Conservation (phyloP, 1,140 invertebrate genomes). For the Bombus soroeensis region DNA sequence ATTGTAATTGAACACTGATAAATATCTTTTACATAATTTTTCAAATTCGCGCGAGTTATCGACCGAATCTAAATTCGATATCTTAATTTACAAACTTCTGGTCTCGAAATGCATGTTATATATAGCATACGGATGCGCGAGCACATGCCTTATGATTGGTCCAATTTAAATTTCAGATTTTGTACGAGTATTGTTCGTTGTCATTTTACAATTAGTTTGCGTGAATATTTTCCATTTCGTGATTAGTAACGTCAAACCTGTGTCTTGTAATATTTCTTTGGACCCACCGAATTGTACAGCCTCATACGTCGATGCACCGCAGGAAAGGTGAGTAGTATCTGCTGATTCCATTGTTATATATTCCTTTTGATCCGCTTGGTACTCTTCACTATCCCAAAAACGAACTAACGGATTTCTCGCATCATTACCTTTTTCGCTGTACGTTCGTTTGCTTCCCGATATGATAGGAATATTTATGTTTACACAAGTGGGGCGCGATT, state of each 20-base stretch:
- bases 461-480: not conserved
- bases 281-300: constrained; percentile 20
- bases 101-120: not conserved
- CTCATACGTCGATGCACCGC: constrained; percentile 5
- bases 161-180: constrained; percentile 1
- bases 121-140: not conserved
- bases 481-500: not conserved
- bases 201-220: too few species aligned
- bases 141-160: not conserved
- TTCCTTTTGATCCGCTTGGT: not conserved
- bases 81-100: not conserved
- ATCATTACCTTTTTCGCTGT: not conserved
- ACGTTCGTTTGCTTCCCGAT: constrained; percentile 2
- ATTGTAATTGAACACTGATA: not conserved
- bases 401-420: not conserved
- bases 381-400: not conserved
- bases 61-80: not conserved
- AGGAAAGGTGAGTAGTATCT: constrained; percentile 53
- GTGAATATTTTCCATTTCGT: not conserved
- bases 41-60: not conserved
- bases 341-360: constrained; percentile 53
- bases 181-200: too few species aligned
- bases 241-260: constrained; percentile 20
- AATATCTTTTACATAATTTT: not conserved
- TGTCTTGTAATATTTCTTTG: not conserved